Evolutionary conservation across 2,797 vertebrate species (phyloP).

Genomic region (Betta splendens): DNA sequence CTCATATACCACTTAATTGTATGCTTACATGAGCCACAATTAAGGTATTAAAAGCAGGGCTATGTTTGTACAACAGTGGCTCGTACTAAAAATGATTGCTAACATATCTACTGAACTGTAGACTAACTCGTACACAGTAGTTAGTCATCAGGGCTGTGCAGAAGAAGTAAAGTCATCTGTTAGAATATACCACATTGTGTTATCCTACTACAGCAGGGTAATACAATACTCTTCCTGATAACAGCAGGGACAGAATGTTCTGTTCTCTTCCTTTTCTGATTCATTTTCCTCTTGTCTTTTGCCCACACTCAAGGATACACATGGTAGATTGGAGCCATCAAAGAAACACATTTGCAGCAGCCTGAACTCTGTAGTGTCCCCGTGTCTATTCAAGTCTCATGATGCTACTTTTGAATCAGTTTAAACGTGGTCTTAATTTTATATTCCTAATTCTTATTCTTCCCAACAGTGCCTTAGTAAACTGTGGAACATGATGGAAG

Average conservation of each 20-base stretch:
- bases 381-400: not conserved
- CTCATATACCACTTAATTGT: too few species aligned
- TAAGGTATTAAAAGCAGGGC: too few species aligned
- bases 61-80: too few species aligned
- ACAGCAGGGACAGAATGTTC: constrained; percentile 9
- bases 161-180: too few species aligned
- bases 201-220: not conserved
- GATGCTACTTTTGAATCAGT: too few species aligned
- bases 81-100: too few species aligned
- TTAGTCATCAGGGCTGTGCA: not conserved
- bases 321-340: not conserved
- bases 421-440: not conserved
- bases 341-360: not conserved
- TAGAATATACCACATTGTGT: too few species aligned
- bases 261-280: not conserved
- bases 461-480: not conserved
- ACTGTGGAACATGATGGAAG: not conserved
- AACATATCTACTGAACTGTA: too few species aligned
- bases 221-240: constrained; percentile 1
- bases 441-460: not conserved
- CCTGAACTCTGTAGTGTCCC: not conserved
- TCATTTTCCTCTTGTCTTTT: constrained; percentile 1
- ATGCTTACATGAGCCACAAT: too few species aligned
- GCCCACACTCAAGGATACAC: too few species aligned
- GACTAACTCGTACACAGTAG: not conserved